phyloP scores from a whole-genome alignment of 2,888 invertebrate species.

The Tolmerus cingulatus region DNA sequence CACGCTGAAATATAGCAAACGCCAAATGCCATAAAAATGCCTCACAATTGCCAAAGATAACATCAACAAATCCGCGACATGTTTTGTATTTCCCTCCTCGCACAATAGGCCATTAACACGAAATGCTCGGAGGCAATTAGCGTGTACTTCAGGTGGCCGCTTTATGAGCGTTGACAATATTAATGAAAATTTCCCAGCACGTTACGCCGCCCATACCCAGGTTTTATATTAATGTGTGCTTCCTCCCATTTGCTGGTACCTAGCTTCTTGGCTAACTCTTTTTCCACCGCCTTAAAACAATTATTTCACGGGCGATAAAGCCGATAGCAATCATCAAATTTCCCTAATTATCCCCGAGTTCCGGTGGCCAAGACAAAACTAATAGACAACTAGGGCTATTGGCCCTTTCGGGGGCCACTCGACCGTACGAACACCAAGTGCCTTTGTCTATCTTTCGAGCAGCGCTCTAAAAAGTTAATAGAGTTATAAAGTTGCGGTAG shows the following conservation, averaged over 20 bases:
- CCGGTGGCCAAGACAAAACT: not conserved
- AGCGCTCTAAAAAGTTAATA: not conserved
- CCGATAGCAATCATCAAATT: conserved; percentile 35
- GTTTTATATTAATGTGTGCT: not conserved
- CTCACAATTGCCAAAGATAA: not conserved
- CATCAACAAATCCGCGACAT: not conserved
- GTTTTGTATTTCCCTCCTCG: not conserved
- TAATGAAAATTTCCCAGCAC: not conserved
- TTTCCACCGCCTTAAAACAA: not conserved
- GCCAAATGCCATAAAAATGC: not conserved
- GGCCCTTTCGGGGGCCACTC: not conserved
- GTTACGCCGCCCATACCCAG: not conserved
- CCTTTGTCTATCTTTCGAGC: not conserved
- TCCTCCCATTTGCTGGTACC: not conserved
- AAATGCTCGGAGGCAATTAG: not conserved
- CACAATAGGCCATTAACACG: not conserved
- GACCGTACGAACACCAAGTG: not conserved
- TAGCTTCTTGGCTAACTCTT: not conserved
- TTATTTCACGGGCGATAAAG: conserved; percentile 31
- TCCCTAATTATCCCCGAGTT: conserved; percentile 17
- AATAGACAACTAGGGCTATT: not conserved
- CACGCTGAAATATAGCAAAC: not conserved
- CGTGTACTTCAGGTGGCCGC: not conserved
- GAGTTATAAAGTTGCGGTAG: conserved; percentile 14
- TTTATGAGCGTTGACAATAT: not conserved